A percentile compares a stretch with the other conserved stretches of the same genome.
phyloP scores from a whole-genome alignment of 1,140 invertebrate species.

The Bombus confusus region DNA sequence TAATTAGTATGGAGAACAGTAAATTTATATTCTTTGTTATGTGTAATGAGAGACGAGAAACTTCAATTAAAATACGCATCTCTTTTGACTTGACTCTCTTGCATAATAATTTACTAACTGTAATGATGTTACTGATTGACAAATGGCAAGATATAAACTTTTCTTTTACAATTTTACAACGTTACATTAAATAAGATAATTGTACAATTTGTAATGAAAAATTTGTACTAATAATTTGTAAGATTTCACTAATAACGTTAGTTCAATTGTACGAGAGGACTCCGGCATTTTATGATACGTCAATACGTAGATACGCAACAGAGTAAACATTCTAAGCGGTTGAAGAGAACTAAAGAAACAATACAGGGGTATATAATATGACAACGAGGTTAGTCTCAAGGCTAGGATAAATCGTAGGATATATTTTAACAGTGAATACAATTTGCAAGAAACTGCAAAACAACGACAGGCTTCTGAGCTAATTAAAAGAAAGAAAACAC shows the following conservation, averaged over 20 bases:
- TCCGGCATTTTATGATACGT: neutral
- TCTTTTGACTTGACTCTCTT: too few relatives aligned
- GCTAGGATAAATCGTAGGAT: constrained; percentile 27
- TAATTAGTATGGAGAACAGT: too few relatives aligned
- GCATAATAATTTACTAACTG: too few relatives aligned
- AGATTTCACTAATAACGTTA: neutral
- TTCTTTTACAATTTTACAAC: too few relatives aligned
- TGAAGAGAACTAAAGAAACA: neutral
- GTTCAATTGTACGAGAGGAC: neutral
- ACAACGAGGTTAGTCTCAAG: constrained; percentile 28
- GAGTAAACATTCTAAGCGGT: neutral
- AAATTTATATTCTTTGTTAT: too few relatives aligned
- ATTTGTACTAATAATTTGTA: neutral
- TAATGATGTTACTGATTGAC: too few relatives aligned
- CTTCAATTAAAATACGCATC: too few relatives aligned
- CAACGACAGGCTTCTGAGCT: constrained; percentile 70
- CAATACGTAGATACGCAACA: neutral
- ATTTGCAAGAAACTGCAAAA: constrained; percentile 37
- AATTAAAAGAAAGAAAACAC: constrained; percentile 65
- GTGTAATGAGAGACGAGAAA: too few relatives aligned
- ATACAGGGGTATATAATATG: neutral
- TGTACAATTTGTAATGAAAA: too few relatives aligned
- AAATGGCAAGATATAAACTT: too few relatives aligned
- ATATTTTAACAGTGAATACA: constrained; percentile 43
- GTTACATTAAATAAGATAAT: too few relatives aligned